A percentile compares a stretch with the other conserved stretches of the same genome.
Evolutionary conservation across 2,888 invertebrate genomes (phyloP).

Genomic region (Therioaphis trifolii): DNA sequence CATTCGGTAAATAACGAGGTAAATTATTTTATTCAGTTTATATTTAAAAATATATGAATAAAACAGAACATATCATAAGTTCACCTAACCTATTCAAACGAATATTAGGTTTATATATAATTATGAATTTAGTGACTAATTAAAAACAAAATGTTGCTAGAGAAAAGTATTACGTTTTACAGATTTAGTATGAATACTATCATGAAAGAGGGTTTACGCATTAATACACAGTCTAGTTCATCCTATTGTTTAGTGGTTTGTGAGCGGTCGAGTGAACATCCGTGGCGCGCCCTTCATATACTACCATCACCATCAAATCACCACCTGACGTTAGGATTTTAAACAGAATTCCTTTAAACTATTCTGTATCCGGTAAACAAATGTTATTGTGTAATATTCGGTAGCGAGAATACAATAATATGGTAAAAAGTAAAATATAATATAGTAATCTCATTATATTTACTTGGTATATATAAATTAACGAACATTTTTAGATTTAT

Average conservation of each 20-base stretch:
- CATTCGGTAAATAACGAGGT: not conserved
- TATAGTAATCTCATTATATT: not conserved
- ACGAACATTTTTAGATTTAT: too few species aligned
- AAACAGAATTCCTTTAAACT: slow-evolving; percentile 47
- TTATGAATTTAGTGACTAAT: not conserved
- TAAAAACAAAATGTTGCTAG: not conserved
- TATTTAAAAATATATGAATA: too few species aligned
- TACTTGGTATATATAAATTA: too few species aligned
- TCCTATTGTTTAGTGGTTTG: slow-evolving; percentile 48
- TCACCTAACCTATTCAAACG: too few species aligned
- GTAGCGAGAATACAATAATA: not conserved
- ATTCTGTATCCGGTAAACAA: not conserved
- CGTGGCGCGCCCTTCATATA: slow-evolving; percentile 55
- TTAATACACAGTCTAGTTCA: slow-evolving; percentile 50
- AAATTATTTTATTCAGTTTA: not conserved
- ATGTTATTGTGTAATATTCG: not conserved
- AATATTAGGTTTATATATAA: too few species aligned
- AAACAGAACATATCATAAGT: too few species aligned
- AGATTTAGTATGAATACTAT: slow-evolving; percentile 16
- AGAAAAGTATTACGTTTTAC: not conserved
- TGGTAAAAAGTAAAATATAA: not conserved
- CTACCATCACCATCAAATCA: slow-evolving; percentile 25
- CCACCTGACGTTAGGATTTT: slow-evolving; percentile 58
- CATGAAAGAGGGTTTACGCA: slow-evolving; percentile 41
- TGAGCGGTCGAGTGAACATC: slow-evolving; percentile 61